phyloP scores from a whole-genome alignment of 2,113 vertebrate species.

The Cariama cristata region DNA sequence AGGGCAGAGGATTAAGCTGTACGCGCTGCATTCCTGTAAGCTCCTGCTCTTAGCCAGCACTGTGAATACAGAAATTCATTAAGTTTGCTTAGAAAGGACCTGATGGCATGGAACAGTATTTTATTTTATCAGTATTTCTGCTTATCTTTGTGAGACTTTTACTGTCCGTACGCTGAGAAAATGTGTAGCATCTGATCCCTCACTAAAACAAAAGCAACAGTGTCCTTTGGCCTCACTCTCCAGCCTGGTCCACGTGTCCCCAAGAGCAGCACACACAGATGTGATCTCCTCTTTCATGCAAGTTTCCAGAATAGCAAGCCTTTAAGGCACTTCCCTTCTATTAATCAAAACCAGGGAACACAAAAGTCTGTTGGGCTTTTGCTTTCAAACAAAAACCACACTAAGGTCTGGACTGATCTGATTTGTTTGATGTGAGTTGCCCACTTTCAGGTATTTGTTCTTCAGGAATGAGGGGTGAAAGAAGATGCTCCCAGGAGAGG shows the following conservation, averaged over 20 bases:
- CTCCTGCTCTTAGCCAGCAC: not conserved
- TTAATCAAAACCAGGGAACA: slow-evolving; percentile 54
- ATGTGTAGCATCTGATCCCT: fast-evolving
- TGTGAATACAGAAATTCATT: not conserved
- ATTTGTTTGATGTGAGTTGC: not conserved
- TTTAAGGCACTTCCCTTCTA: slow-evolving; percentile 42
- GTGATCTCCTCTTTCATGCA: not conserved
- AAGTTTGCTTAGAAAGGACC: not conserved
- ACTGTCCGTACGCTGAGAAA: not conserved
- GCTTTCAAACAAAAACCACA: not conserved
- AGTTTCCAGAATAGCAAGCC: slow-evolving; percentile 5
- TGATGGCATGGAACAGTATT: not conserved
- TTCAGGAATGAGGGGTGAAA: not conserved
- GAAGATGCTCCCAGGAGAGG: not conserved
- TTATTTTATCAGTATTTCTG: not conserved
- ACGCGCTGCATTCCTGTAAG: not conserved
- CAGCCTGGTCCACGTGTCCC: not conserved
- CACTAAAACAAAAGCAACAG: not conserved
- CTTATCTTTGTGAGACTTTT: not conserved
- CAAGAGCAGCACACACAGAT: not conserved
- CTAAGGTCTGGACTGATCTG: not conserved
- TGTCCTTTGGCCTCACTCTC: not conserved
- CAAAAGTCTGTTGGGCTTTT: not conserved
- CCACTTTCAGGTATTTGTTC: not conserved
- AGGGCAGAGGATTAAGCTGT: not conserved